These are phyloP conservation scores for Limulus polyphemus DNA, from an alignment of 2,888 invertebrate species.

Conservation along the genomic window DNA sequence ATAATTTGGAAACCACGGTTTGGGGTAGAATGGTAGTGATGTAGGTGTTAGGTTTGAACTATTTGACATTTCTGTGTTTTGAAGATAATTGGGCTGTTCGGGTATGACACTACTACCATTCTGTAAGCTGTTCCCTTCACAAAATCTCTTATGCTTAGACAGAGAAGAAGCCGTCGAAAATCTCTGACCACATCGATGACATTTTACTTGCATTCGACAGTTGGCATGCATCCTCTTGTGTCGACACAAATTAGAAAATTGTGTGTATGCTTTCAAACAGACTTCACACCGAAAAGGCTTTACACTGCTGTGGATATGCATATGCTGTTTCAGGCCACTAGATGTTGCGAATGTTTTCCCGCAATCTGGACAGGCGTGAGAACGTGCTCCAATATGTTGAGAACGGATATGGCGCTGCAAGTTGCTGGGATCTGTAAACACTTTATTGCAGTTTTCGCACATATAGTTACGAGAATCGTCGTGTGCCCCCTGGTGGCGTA, in stretches of 20 bases:
- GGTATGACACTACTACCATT: no score
- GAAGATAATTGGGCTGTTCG: no score
- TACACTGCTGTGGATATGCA: conserved; percentile 94
- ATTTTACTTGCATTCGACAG: conserved; percentile 86
- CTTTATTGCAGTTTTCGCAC: conserved; percentile 72
- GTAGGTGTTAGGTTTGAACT: no score
- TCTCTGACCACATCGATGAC: conserved; percentile 82
- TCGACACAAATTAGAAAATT: conserved; percentile 98
- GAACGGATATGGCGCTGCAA: conserved; percentile 91
- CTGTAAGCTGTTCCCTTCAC: conserved; percentile 51
- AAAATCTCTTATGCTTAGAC: conserved; percentile 90
- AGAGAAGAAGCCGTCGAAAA: conserved; percentile 84
- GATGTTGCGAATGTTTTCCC: conserved; percentile 97
- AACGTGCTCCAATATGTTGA: conserved; percentile 87
- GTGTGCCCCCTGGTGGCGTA: conserved; percentile 65
- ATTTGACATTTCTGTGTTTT: no score
- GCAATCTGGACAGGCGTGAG: conserved; percentile 95
- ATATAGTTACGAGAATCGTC: conserved; percentile 66
- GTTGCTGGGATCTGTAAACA: conserved; percentile 92
- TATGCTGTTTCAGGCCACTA: conserved; percentile 96
- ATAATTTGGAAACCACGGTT: no score
- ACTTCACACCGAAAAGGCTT: conserved; percentile 82
- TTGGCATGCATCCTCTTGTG: conserved; percentile 98
- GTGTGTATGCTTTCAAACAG: conserved; percentile 96
- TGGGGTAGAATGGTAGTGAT: no score